Evolutionary conservation across 2,113 vertebrate genomes (phyloP), one percentile per base, ranked within the genome.

Genomic region (Physeter macrocephalus): DNA sequence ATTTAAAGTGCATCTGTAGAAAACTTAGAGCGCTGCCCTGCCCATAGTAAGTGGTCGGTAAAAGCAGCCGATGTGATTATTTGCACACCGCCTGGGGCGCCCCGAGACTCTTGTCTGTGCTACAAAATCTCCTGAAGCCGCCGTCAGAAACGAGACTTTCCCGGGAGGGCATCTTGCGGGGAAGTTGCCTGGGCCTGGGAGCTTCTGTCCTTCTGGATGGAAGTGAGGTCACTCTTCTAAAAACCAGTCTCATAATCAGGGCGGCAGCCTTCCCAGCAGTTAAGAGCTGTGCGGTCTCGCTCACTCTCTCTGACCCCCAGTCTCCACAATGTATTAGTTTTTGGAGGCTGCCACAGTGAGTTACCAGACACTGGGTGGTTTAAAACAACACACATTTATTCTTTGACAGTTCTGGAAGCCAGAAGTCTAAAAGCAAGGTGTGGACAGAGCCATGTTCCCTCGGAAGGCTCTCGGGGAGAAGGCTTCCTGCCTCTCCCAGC

Each of bases 401-500:
- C 10, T 41, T 15, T 69, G 5, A 18, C 20, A 7, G 59, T 18
- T 14, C 71, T 14, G 36, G 82, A 88, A 59, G 34, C n/a, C 46
- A 2, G 39, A 25, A 59, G 34, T 46, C n/a, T 31, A 29, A 31
- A 54, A 29, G 43, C 85, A 7, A 94, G 80, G 29, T 43, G 21
- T 54, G 34, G 31, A 4, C 57, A 61, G 39, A 62, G 43, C 52
- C 5, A 0, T 0, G 0, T 49, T 75, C 87, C 66, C 31, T 8
- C 11, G 0, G 0, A 23, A 59, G 77, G 52, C 17, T 85, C 64
- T 3, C 0, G 1, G 10, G 54, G 6, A 67, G n/a, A 27, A 2
- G 2, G 8, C 36, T 12, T 49, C 52, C 85, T 15, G 57, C 74
- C 41, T 21, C 46, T 36, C 69, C 66, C 74, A 77, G 85, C 20